These are phyloP conservation scores for Pachyramphus minor DNA, from an alignment of 2,113 vertebrate genomes.

Conservation along the genomic window DNA sequence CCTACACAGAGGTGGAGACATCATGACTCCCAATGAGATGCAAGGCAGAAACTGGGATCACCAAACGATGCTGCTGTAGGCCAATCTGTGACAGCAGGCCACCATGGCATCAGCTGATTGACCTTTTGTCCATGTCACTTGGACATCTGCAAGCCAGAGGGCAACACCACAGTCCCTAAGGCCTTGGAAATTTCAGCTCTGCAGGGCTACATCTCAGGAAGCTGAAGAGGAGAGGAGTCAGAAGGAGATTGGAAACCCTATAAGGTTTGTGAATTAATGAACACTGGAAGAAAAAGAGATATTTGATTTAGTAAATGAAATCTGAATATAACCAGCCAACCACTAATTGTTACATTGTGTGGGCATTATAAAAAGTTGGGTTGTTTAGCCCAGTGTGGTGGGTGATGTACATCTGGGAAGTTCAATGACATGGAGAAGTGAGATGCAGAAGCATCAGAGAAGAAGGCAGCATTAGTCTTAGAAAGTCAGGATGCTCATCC, in stretches of 20 bases:
- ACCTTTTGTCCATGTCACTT: background rate
- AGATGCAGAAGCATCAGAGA: background rate
- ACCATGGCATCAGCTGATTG: background rate
- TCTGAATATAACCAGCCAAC: background rate
- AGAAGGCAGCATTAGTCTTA: background rate
- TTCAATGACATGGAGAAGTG: background rate
- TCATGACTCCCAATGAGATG: background rate
- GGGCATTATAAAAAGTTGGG: background rate
- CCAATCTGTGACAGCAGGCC: background rate
- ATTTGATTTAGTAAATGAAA: background rate
- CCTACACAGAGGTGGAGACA: constrained; percentile 14
- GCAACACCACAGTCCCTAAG: background rate
- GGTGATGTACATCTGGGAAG: background rate
- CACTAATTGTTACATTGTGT: background rate
- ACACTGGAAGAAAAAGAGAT: background rate
- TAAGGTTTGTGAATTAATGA: background rate
- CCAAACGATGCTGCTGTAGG: background rate
- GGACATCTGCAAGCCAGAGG: background rate
- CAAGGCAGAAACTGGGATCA: background rate
- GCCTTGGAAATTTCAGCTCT: background rate
- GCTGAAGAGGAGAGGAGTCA: background rate
- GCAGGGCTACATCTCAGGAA: background rate
- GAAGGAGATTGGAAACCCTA: background rate
- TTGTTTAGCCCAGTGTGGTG: background rate
- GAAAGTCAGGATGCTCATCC: background rate